Conservation (phyloP, 2,888 invertebrate genomes). For the Glaucopsyche alexis region DNA sequence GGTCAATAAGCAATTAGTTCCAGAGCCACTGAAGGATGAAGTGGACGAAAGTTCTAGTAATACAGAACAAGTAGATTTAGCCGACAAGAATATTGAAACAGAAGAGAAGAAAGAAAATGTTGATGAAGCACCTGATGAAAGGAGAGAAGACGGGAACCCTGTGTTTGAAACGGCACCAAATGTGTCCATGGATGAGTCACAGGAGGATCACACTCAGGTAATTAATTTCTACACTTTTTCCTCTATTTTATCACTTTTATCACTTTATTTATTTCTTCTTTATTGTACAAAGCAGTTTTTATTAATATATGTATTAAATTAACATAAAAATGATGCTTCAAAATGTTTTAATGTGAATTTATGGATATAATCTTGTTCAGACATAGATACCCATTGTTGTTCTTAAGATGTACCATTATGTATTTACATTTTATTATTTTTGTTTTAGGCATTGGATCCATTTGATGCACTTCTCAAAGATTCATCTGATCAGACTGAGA, state of each 20-base stretch:
- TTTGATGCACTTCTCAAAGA: conserved; percentile 73
- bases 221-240: neutral
- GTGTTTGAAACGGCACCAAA: conserved; percentile 78
- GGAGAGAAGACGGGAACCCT: conserved; percentile 61
- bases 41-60: conserved; percentile 27
- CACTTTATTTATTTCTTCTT: too few species aligned
- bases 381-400: too few species aligned
- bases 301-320: too few species aligned
- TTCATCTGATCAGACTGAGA: conserved; percentile 45
- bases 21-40: conserved; percentile 29
- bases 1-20: neutral
- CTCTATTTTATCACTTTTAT: too few species aligned
- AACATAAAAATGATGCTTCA: too few species aligned
- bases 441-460: conserved; percentile 67
- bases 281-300: too few species aligned
- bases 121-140: conserved; percentile 45
- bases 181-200: conserved; percentile 63
- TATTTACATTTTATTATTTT: conserved; percentile 25
- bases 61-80: conserved; percentile 34
- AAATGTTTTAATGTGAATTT: too few species aligned
- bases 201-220: conserved; percentile 74
- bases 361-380: too few species aligned
- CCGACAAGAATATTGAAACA: conserved; percentile 30
- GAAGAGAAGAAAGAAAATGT: conserved; percentile 34
- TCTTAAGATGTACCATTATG: neutral